Conservation (phyloP, 1,140 invertebrate genomes). For the Drosophila triauraria region DNA sequence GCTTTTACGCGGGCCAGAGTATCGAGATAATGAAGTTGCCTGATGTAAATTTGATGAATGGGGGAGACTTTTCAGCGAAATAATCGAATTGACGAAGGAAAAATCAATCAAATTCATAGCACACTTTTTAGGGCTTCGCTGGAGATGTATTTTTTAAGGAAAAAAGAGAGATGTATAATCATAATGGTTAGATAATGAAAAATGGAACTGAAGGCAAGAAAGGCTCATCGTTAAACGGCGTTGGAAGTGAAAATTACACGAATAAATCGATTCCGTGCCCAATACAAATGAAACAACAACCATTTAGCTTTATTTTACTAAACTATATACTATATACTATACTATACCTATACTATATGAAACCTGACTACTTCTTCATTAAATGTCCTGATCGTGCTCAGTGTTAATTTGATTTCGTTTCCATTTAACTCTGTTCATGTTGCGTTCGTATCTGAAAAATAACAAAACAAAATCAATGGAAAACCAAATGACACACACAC, state of each 20-base stretch:
- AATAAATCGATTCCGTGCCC: not conserved
- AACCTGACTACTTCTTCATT: slow-evolving; percentile 62
- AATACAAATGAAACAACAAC: slow-evolving; percentile 24
- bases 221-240: not conserved
- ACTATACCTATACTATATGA: slow-evolving; percentile 34
- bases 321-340: slow-evolving; percentile 26
- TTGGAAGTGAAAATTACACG: not conserved
- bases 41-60: slow-evolving; percentile 38
- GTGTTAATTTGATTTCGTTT: slow-evolving; percentile 74
- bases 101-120: slow-evolving; percentile 39
- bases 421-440: slow-evolving; percentile 57
- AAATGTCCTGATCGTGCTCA: slow-evolving; percentile 76
- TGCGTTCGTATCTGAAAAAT: slow-evolving; percentile 54
- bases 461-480: not conserved
- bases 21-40: slow-evolving; percentile 27
- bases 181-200: not conserved
- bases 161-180: not conserved
- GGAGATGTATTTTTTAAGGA: not conserved
- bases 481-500: slow-evolving; percentile 27
- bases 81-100: slow-evolving; percentile 28
- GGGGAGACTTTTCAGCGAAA: slow-evolving; percentile 23
- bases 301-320: slow-evolving; percentile 23
- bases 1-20: slow-evolving; percentile 2
- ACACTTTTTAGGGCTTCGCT: slow-evolving; percentile 25
- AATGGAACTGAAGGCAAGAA: not conserved